A percentile compares a stretch with the other conserved stretches of the same genome.
Evolutionary conservation across 2,113 vertebrate genomes (phyloP).

Genomic region (Nannospalax galili): DNA sequence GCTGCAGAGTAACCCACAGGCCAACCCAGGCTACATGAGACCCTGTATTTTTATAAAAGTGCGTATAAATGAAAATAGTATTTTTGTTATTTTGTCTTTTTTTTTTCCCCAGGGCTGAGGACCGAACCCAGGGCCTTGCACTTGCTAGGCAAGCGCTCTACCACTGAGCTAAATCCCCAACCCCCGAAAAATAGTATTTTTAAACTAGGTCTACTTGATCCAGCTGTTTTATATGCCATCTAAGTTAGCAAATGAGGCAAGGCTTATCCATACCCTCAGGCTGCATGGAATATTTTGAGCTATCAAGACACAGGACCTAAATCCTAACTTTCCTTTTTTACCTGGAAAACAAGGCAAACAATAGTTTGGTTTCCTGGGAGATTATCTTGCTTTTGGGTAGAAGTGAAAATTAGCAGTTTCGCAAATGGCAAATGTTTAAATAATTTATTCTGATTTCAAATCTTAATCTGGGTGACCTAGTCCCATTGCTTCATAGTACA

Average conservation of each 20-base stretch:
- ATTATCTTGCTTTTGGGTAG: not conserved
- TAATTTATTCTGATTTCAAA: not conserved
- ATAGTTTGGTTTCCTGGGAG: not conserved
- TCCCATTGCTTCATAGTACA: not conserved
- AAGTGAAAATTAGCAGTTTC: not conserved
- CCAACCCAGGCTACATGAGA: not conserved
- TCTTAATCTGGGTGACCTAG: not conserved
- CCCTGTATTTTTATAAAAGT: not conserved
- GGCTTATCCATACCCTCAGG: not conserved
- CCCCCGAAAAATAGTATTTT: constrained; percentile 21
- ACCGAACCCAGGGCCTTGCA: no score
- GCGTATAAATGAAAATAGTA: not conserved
- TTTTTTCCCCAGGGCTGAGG: no score
- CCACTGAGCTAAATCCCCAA: no score
- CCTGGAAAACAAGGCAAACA: not conserved
- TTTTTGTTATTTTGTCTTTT: no score
- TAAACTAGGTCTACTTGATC: not conserved
- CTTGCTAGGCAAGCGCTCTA: no score
- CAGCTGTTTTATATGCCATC: not conserved
- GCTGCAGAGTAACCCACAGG: no score
- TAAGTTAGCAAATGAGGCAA: not conserved
- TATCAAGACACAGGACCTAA: not conserved
- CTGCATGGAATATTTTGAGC: not conserved
- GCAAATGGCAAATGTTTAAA: not conserved
- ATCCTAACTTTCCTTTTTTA: not conserved